A percentile compares a stretch with the other conserved stretches of the same genome.
phyloP scores from a whole-genome alignment of 2,888 invertebrate genomes.

The Hypselothyrea guttata region DNA sequence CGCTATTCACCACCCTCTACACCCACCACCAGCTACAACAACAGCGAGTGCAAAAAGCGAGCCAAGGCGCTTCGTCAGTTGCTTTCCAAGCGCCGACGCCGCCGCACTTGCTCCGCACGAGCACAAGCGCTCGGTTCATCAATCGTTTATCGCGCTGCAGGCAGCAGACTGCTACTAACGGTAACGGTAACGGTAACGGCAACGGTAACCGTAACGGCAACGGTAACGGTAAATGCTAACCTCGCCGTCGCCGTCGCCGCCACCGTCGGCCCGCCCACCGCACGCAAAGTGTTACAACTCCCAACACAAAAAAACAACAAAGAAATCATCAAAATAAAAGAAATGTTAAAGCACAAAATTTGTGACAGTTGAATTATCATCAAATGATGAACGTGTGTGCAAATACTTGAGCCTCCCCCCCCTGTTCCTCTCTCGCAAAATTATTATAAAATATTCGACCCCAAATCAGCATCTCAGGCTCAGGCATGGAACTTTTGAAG shows the following conservation, averaged over 20 bases:
- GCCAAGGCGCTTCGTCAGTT: conserved; percentile 56
- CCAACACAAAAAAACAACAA: conserved; percentile 7
- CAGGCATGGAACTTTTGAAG: conserved; percentile 82
- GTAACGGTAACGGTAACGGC: conserved; percentile 43
- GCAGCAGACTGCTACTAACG: conserved; percentile 41
- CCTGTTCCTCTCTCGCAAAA: neutral
- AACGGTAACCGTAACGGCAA: conserved; percentile 20
- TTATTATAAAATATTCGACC: neutral
- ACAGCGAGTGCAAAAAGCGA: conserved; percentile 44
- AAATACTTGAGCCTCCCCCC: conserved; percentile 4
- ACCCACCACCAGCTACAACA: conserved; percentile 37
- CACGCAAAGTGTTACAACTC: conserved; percentile 29
- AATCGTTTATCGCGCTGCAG: conserved; percentile 43
- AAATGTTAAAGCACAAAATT: conserved; percentile 16
- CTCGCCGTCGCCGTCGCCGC: conserved; percentile 9
- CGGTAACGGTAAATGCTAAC: conserved; percentile 14
- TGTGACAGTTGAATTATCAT: conserved; percentile 36
- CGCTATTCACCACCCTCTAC: conserved; percentile 12
- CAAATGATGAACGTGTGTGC: conserved; percentile 33
- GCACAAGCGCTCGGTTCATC: conserved; percentile 41
- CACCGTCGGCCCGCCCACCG: conserved; percentile 46
- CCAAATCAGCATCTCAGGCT: neutral
- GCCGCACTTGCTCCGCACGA: conserved; percentile 60
- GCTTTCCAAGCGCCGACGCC: conserved; percentile 75
- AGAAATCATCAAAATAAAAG: conserved; percentile 15